Conservation (phyloP, 2,797 vertebrate genomes). For the Anguilla pacifica region DNA sequence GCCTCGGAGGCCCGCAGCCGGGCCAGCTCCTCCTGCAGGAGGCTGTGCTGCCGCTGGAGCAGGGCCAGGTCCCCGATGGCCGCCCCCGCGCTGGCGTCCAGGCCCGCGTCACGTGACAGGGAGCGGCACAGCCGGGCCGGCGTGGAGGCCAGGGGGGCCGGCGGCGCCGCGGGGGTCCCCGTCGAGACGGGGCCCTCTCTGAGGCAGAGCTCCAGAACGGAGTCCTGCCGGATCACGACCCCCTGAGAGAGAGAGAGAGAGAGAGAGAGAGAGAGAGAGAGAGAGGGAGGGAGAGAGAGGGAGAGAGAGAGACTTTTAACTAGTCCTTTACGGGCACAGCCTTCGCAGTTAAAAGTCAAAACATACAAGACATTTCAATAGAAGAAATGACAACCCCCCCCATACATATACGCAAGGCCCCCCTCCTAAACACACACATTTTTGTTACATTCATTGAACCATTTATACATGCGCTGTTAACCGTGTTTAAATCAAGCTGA, state of each 20-base stretch:
- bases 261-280: no score
- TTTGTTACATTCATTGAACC: no score
- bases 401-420: no score
- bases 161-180: constrained; percentile 3
- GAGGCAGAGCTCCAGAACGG: constrained; percentile 74
- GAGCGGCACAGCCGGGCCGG: constrained; percentile 56
- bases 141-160: background rate
- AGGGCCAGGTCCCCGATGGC: constrained; percentile 77
- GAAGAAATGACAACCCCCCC: no score
- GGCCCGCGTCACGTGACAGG: constrained; percentile 69
- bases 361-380: no score
- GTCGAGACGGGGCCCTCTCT: constrained; percentile 50
- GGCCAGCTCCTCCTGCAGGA: constrained; percentile 83
- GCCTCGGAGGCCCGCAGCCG: constrained; percentile 71
- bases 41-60: constrained; percentile 78
- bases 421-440: no score
- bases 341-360: no score
- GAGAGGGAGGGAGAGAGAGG: background rate
- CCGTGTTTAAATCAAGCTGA: no score
- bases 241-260: constrained; percentile 61
- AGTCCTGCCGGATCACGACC: constrained; percentile 82
- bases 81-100: constrained; percentile 52
- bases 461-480: no score
- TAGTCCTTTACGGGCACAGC: no score
- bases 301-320: no score